Evolutionary conservation across 2,888 invertebrate genomes (phyloP), one percentile per base, ranked within the genome.

Genomic region (Molorchus minor): DNA sequence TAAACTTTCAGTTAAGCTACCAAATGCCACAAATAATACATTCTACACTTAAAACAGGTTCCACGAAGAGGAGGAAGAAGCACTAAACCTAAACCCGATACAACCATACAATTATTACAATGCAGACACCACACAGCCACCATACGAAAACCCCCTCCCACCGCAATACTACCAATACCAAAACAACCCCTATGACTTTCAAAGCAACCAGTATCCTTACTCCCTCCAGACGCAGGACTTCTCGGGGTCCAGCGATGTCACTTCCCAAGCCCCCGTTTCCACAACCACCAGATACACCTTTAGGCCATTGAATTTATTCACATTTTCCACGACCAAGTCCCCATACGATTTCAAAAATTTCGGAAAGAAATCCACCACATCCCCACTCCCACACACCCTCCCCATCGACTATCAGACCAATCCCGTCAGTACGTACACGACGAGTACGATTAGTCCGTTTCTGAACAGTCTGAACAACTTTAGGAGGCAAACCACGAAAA

Each of bases 401-500:
- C 62, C 49, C 67, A 61, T 33, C 57, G 64, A n/a, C 62, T 63
- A 44, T 58, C 62, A 16, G 49, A 43, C n/a, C n/a, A 54, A 58
- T 16, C 44, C 59, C 19, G 38, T 21, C n/a, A 57, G 46, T 30
- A 43, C 56, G 35, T 56, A 58, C 19, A 62, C 59, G n/a, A 62
- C 83, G 13, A 82, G 85, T 10, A 86, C 86, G 8, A 61, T 63
- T 40, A 69, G 67, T 45, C 67, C 66, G 7, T 69, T 86, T 76
- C 64, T 79, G 61, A 77, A 78, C 45, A 72, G 83, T 82, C 69
- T 80, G 75, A 78, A 79, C 77, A 56, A 77, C 77, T 66, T 78
- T 73, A 75, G 80, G 78, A 75, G 71, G 69, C 75, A 72, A 47
- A 87, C 88, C 1, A 87, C 88, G 7, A 86, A 85, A 77, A 85